Evolutionary conservation across 2,888 invertebrate species (phyloP).

Genomic region (Calameuta pallipes): DNA sequence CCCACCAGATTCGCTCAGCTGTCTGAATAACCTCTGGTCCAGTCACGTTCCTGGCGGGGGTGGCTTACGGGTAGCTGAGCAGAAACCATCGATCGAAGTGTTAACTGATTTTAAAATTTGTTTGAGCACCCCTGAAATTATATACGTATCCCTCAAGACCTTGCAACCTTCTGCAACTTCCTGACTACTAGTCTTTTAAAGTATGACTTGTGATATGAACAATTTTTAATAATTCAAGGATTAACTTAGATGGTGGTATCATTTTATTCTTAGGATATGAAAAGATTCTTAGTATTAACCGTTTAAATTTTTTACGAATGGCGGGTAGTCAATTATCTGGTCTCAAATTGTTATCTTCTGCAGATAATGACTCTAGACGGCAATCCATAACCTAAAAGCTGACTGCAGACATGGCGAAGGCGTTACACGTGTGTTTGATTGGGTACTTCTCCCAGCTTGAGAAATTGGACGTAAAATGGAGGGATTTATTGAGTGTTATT

Average conservation of each 20-base stretch:
- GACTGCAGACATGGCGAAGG: slow-evolving; percentile 37
- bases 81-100: neutral
- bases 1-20: neutral
- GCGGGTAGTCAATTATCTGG: neutral
- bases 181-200: neutral
- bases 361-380: neutral
- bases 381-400: slow-evolving; percentile 33
- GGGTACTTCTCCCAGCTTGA: slow-evolving; percentile 46
- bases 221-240: neutral
- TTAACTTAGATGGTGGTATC: neutral
- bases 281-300: neutral
- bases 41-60: neutral
- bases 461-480: slow-evolving; percentile 39
- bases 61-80: neutral
- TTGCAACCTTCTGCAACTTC: neutral
- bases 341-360: neutral
- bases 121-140: neutral
- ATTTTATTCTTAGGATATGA: neutral
- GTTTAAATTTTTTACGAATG: neutral
- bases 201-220: neutral
- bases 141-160: neutral
- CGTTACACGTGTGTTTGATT: slow-evolving; percentile 43
- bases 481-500: slow-evolving; percentile 29
- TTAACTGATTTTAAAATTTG: neutral
- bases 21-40: neutral